A percentile compares a stretch with the other conserved stretches of the same genome.
Evolutionary conservation across 2,797 vertebrate genomes (phyloP).

Genomic region (Chrysocyon brachyurus): DNA sequence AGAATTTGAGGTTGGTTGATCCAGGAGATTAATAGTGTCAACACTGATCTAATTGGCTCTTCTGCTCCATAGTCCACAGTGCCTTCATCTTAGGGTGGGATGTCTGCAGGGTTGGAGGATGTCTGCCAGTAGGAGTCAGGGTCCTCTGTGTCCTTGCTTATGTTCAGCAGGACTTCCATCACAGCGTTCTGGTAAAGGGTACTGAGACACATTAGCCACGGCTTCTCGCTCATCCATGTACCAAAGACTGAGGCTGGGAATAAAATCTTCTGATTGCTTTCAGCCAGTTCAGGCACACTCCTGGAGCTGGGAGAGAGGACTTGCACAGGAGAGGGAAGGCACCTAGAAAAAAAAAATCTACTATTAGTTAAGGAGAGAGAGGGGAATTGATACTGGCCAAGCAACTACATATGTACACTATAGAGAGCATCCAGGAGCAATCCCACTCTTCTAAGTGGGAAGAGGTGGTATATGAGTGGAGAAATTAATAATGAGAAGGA

Average conservation of each 20-base stretch:
- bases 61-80: background rate
- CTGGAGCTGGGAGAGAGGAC: background rate
- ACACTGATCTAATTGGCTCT: background rate
- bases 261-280: conserved; percentile 38
- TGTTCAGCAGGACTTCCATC: background rate
- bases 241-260: background rate
- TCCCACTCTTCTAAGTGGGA: background rate
- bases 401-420: background rate
- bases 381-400: background rate
- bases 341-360: background rate
- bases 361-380: background rate
- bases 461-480: background rate
- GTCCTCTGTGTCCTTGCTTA: background rate
- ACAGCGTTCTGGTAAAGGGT: background rate
- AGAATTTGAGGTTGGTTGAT: background rate
- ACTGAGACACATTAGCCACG: background rate
- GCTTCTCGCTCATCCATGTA: background rate
- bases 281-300: background rate
- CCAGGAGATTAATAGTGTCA: background rate
- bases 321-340: background rate
- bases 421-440: background rate
- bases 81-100: background rate
- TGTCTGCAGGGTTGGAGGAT: background rate
- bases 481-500: conserved; percentile 15
- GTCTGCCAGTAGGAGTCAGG: background rate